A percentile compares a stretch with the other conserved stretches of the same genome.
These are phyloP conservation scores for Ascidia mentula DNA, from an alignment of 23 tunicate genomes.

Conservation along the genomic window DNA sequence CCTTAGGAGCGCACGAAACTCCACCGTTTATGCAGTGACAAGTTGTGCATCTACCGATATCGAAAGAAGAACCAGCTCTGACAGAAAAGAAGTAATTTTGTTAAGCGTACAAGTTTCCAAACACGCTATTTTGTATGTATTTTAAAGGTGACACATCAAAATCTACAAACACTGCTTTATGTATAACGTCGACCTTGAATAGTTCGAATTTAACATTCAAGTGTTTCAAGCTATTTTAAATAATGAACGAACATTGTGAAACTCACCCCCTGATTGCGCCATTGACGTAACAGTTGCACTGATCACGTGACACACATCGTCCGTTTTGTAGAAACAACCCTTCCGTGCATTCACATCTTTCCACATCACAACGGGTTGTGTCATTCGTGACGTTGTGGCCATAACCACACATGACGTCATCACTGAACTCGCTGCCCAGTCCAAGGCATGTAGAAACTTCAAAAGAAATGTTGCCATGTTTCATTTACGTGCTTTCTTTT, in stretches of 20 bases:
- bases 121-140: too few relatives aligned
- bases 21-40: conserved; percentile 37
- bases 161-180: too few relatives aligned
- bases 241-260: too few relatives aligned
- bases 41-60: conserved; percentile 32
- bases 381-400: not conserved
- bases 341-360: conserved; percentile 12
- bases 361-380: conserved; percentile 14
- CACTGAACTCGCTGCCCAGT: conserved; percentile 7
- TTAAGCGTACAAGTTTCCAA: too few relatives aligned
- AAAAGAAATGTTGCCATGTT: too few relatives aligned
- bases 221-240: too few relatives aligned
- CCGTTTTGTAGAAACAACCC: conserved; percentile 56
- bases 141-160: too few relatives aligned
- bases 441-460: conserved; percentile 23
- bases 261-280: conserved; percentile 37
- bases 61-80: conserved; percentile 26
- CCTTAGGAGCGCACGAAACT: conserved; percentile 20
- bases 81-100: too few relatives aligned
- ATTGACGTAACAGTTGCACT: conserved; percentile 58
- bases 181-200: too few relatives aligned
- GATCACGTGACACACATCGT: conserved; percentile 35
- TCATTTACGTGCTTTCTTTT: too few relatives aligned
- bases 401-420: not conserved
- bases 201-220: too few relatives aligned